Conservation (phyloP, 2,113 vertebrate genomes). For the Lasiurus borealis region DNA sequence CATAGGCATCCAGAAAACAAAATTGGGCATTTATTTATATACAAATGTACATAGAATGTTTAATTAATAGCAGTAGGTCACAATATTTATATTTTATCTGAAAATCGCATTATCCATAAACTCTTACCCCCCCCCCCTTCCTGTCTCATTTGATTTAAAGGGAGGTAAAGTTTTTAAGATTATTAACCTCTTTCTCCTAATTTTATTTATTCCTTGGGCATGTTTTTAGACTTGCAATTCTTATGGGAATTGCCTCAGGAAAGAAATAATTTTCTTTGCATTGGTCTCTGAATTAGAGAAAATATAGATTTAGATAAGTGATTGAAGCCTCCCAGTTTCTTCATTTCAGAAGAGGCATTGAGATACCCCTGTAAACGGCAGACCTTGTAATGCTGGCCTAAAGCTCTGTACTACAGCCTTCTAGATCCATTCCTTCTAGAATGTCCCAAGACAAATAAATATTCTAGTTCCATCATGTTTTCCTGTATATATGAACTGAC, state of each 20-base stretch:
- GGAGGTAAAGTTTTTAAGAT: not conserved
- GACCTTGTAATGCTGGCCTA: not conserved
- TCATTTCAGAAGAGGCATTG: not conserved
- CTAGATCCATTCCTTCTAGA: not conserved
- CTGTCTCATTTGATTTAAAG: not conserved
- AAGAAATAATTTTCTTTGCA: not conserved
- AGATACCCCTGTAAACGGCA: not conserved
- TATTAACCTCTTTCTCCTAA: not conserved
- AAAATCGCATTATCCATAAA: not conserved
- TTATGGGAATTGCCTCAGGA: not conserved
- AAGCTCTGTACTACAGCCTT: not conserved
- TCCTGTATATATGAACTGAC: not conserved
- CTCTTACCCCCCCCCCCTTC: not conserved
- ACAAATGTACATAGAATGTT: not conserved
- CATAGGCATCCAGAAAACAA: not conserved
- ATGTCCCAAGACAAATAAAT: not conserved
- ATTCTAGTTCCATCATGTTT: constrained; percentile 17
- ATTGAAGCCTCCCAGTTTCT: not conserved
- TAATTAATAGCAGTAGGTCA: not conserved
- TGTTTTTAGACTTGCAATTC: not conserved
- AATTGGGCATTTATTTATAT: constrained; percentile 31
- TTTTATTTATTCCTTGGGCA: constrained; percentile 33
- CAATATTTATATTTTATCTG: constrained; percentile 26
- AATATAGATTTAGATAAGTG: not conserved
- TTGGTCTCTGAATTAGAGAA: constrained; percentile 21